Percentiles rank a stretch among this genome's conserved stretches.
These are phyloP conservation scores for Vollenhovia emeryi DNA, from an alignment of 1,140 invertebrate species.

Conservation along the genomic window DNA sequence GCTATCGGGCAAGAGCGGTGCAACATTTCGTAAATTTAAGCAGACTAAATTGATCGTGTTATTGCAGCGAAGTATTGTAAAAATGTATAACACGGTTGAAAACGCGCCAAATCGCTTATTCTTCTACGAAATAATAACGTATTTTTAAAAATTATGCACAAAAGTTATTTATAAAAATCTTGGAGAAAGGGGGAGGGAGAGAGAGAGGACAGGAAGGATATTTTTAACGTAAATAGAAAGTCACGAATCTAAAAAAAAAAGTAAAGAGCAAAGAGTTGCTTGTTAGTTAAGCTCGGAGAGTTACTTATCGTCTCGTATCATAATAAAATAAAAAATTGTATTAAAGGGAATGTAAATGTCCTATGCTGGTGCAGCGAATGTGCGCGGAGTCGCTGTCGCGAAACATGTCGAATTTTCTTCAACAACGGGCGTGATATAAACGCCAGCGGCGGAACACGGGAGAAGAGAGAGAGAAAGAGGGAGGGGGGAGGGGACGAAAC, in stretches of 20 bases:
- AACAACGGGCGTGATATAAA: slow-evolving; percentile 3
- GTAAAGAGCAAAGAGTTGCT: not conserved
- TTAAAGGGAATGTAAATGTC: slow-evolving; percentile 11
- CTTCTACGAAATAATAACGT: not conserved
- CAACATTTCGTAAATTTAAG: not conserved
- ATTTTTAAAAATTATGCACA: not conserved
- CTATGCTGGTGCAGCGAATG: not conserved
- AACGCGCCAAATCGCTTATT: not conserved
- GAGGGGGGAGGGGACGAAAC: not conserved
- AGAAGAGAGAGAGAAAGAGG: not conserved
- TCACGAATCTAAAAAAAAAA: slow-evolving; percentile 8
- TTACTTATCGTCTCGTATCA: not conserved
- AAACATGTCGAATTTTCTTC: slow-evolving; percentile 23
- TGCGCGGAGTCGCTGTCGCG: not conserved
- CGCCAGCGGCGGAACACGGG: not conserved
- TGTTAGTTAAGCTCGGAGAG: not conserved
- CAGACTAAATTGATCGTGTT: not conserved
- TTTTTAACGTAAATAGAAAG: not conserved
- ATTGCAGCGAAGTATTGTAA: not conserved
- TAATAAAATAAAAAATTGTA: not conserved
- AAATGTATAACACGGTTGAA: not conserved
- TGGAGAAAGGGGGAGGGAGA: not conserved
- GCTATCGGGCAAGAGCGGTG: not conserved
- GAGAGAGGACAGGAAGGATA: not conserved
- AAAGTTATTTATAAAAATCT: not conserved